Conservation (phyloP, 2,888 invertebrate genomes). For the Pammene aurita region DNA sequence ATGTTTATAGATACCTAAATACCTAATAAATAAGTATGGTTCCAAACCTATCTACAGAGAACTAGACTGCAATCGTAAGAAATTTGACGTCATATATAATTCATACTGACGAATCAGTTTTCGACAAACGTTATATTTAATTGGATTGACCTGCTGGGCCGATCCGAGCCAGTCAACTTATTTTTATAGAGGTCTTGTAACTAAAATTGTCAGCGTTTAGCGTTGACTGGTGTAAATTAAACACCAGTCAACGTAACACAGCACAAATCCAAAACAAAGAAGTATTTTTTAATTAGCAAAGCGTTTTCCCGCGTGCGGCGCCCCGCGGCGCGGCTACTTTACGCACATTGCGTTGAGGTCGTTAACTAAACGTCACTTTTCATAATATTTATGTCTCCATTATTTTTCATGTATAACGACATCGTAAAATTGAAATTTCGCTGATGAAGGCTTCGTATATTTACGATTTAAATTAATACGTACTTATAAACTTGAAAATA, state of each 20-base stretch:
- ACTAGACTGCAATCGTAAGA: no score
- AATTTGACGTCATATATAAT: no score
- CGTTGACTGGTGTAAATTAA: conserved; percentile 20
- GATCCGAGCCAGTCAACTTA: no score
- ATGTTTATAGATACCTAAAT: no score
- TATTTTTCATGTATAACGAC: conserved; percentile 75
- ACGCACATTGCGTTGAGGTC: conserved; percentile 70
- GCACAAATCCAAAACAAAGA: conserved; percentile 56
- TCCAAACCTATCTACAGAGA: no score
- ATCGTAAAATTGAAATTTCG: conserved; percentile 67
- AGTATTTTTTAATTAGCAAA: conserved; percentile 77
- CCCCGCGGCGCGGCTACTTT: conserved; percentile 76
- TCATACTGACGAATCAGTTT: no score
- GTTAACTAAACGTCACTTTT: conserved; percentile 80
- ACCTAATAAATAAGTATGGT: no score
- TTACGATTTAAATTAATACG: conserved; percentile 41
- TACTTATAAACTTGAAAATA: conserved; percentile 31
- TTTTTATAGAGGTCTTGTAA: no score
- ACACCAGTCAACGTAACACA: conserved; percentile 2
- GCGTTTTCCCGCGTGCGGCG: conserved; percentile 63
- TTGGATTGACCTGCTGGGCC: no score
- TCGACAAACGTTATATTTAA: no score
- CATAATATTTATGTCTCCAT: conserved; percentile 79
- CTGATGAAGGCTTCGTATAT: conserved; percentile 51
- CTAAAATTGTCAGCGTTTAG: not conserved